A percentile compares a stretch with the other conserved stretches of the same genome.
phyloP scores from a whole-genome alignment of 1,140 invertebrate species.

The Temnothorax longispinosus region DNA sequence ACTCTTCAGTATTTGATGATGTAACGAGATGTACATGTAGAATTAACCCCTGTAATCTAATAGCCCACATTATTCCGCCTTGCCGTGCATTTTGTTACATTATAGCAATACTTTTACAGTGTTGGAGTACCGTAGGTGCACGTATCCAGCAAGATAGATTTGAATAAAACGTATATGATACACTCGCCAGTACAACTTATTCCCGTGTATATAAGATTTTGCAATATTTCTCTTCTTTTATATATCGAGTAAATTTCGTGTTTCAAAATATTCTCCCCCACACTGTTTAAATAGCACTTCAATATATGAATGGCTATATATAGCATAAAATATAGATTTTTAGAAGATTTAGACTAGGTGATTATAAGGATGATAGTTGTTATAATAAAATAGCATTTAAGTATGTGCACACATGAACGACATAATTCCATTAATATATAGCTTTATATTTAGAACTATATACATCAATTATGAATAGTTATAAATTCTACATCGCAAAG shows the following conservation, averaged over 20 bases:
- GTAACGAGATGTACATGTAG: background rate
- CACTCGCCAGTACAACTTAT: constrained; percentile 1
- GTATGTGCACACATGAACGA: constrained; percentile 3
- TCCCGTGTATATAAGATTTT: background rate
- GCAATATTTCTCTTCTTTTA: constrained; percentile 8
- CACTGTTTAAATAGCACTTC: background rate
- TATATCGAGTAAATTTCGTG: background rate
- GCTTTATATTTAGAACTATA: constrained; percentile 66
- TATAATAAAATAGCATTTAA: constrained; percentile 6
- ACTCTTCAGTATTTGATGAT: background rate
- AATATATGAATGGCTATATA: background rate
- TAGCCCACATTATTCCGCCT: background rate
- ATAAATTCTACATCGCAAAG: background rate
- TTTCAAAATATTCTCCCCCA: background rate
- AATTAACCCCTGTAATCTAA: background rate
- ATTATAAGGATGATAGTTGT: background rate
- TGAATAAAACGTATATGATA: constrained; percentile 5
- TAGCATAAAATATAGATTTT: background rate
- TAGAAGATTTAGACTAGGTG: background rate
- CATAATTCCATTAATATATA: constrained; percentile 32
- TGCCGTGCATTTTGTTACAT: constrained; percentile 10
- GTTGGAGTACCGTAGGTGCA: background rate
- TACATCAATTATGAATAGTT: constrained; percentile 42
- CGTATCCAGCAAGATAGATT: background rate
- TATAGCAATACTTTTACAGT: constrained; percentile 33